These are phyloP conservation scores for Clarias laeviceps DNA, from an alignment of 2,797 vertebrate genomes.

Conservation along the genomic window DNA sequence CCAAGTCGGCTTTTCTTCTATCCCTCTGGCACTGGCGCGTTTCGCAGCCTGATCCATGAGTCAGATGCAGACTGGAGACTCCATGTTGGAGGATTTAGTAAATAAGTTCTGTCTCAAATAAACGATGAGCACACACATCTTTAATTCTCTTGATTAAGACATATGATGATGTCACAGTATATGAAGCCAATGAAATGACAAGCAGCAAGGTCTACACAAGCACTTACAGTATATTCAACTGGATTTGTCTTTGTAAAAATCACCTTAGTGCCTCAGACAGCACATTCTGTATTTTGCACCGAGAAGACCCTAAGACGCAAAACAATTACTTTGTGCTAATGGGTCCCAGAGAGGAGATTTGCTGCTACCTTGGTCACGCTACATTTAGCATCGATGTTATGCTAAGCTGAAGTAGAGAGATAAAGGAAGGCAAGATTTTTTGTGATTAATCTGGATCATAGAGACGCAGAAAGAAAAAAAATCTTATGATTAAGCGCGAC, in stretches of 20 bases:
- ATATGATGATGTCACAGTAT: background rate
- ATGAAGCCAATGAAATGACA: slow-evolving; percentile 14
- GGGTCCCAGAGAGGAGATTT: slow-evolving; percentile 40
- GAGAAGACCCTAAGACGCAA: slow-evolving; percentile 45
- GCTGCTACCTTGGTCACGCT: slow-evolving; percentile 46
- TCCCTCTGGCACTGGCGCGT: background rate
- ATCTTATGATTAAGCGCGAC: slow-evolving; percentile 38
- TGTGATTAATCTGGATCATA: slow-evolving; percentile 9
- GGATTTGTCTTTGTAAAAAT: slow-evolving; percentile 44
- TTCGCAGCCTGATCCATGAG: slow-evolving; percentile 37
- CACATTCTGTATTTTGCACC: slow-evolving; percentile 41
- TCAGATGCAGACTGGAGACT: slow-evolving; percentile 38
- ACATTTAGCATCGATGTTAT: slow-evolving; percentile 48
- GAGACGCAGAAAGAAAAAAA: slow-evolving; percentile 26
- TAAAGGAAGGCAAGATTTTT: slow-evolving; percentile 31
- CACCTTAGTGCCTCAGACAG: slow-evolving; percentile 47
- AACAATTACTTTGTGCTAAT: slow-evolving; percentile 61
- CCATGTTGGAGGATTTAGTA: slow-evolving; percentile 34
- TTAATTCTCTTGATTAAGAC: slow-evolving; percentile 1
- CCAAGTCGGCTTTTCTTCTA: slow-evolving; percentile 19
- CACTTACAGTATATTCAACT: slow-evolving; percentile 35
- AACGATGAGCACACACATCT: slow-evolving; percentile 11
- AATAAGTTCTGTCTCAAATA: slow-evolving; percentile 17
- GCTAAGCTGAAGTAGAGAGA: slow-evolving; percentile 37
- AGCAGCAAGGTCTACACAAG: background rate